phyloP scores from a whole-genome alignment of 2,797 vertebrate species.

The Hirundo rustica region DNA sequence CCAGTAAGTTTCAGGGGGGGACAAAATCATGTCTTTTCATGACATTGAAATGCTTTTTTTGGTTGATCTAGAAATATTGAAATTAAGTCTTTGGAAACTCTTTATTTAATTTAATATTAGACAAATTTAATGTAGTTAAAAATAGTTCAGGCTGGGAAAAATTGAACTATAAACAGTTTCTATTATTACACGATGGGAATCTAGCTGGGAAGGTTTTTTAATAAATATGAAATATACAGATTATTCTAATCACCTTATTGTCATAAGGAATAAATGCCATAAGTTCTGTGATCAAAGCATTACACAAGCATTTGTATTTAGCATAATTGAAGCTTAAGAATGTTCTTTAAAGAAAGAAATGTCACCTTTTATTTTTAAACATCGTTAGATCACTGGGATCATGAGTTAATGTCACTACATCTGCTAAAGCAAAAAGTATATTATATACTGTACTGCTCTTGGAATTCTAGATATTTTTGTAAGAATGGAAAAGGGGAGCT shows the following conservation, averaged over 20 bases:
- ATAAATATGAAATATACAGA: neutral
- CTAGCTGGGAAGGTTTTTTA: neutral
- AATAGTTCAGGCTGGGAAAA: neutral
- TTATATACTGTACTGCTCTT: neutral
- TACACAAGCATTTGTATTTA: neutral
- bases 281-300: constrained; percentile 53
- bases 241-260: constrained; percentile 51
- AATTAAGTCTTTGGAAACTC: neutral
- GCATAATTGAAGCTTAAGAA: neutral
- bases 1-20: neutral
- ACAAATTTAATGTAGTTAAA: neutral
- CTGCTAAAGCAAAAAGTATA: neutral
- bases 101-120: neutral
- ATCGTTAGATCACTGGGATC: neutral
- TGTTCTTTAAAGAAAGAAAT: constrained; percentile 15
- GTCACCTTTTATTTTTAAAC: constrained; percentile 10
- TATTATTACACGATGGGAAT: neutral
- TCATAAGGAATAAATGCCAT: constrained; percentile 14
- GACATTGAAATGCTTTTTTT: neutral
- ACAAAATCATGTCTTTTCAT: neutral
- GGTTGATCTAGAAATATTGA: neutral
- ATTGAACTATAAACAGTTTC: neutral
- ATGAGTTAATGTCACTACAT: neutral
- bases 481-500: neutral
- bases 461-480: neutral